Base-by-base conservation (phyloP, 2,888 invertebrate genomes). In the Drosophila macrospina region DNA sequence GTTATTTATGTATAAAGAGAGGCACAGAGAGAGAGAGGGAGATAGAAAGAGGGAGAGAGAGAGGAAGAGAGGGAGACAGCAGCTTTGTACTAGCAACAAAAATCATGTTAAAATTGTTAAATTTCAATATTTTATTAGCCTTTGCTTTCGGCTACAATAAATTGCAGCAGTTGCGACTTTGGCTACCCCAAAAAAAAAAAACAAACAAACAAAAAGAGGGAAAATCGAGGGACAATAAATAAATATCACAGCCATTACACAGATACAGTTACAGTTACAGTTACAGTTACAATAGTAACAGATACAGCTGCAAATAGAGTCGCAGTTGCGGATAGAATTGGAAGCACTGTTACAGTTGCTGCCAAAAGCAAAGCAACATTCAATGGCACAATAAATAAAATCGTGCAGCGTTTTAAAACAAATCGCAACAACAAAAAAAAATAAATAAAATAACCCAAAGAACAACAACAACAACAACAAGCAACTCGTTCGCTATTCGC, bases 101-200 rank as follows among this genome's bases (percentile, higher is more conserved):
- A 78, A 80, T 80, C 78, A 80, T 74, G 59, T 24, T 24, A 45
- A 54, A 63, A 60, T 66, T 63, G 42, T 61, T 61, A 75, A 82
- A 75, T 87, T 80, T 80, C 86, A 84, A 84, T 83, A 80, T 83
- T 86, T 83, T 83, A 86, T 78, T 86, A 74, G 84, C 51, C 54
- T 50, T 24, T 65, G 62, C 59, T 69, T 69, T 32, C 48, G 47
- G 62, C 48, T 28, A 69, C 66, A 54, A 86, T 84, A 84, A 84
- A 84, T 84, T 85, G 83, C 83, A 86, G 87, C 78, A 62, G 84
- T 86, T 74, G 68, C 83, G 56, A 51, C 47, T 39, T 55, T 36
- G 44, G 50, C 55, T 52, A 34, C 36, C 50, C 36, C 50, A 39
- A 69, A 42, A 62, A 61, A 70, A 69, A 71, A 75, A 20, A 20